These are phyloP conservation scores for Aricia artaxerxes DNA, from an alignment of 2,888 invertebrate genomes.

Conservation along the genomic window DNA sequence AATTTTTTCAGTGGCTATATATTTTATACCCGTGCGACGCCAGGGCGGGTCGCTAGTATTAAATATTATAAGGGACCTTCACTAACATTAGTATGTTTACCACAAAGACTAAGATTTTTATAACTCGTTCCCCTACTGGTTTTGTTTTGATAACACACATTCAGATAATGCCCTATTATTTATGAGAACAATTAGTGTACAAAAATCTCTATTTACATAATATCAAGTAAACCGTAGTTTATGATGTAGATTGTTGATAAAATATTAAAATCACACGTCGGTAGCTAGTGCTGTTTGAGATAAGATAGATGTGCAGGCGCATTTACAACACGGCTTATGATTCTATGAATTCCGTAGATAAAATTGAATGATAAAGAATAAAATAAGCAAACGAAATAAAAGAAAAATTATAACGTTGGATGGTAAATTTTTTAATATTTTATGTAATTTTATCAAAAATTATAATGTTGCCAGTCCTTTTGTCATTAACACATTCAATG, in stretches of 20 bases:
- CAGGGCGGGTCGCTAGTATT: too few species aligned
- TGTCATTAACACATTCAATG: too few species aligned
- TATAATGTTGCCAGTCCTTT: too few species aligned
- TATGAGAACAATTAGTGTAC: neutral
- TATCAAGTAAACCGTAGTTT: conserved; percentile 1
- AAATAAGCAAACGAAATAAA: neutral
- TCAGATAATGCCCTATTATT: conserved; percentile 15
- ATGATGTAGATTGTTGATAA: neutral
- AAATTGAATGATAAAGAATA: neutral
- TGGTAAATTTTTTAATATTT: too few species aligned
- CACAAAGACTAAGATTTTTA: neutral
- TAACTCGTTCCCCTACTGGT: neutral
- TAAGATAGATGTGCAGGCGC: neutral
- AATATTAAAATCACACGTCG: neutral
- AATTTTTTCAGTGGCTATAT: too few species aligned
- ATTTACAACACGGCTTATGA: neutral
- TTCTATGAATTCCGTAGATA: neutral
- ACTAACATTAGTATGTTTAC: neutral
- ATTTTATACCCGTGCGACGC: too few species aligned
- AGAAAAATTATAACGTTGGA: too few species aligned
- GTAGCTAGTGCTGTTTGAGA: neutral
- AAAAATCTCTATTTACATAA: neutral
- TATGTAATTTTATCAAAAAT: too few species aligned
- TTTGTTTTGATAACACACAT: conserved; percentile 2
- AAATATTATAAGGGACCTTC: neutral